These are phyloP conservation scores for Saimiri boliviensis DNA, from an alignment of 2,113 vertebrate genomes.

Conservation along the genomic window DNA sequence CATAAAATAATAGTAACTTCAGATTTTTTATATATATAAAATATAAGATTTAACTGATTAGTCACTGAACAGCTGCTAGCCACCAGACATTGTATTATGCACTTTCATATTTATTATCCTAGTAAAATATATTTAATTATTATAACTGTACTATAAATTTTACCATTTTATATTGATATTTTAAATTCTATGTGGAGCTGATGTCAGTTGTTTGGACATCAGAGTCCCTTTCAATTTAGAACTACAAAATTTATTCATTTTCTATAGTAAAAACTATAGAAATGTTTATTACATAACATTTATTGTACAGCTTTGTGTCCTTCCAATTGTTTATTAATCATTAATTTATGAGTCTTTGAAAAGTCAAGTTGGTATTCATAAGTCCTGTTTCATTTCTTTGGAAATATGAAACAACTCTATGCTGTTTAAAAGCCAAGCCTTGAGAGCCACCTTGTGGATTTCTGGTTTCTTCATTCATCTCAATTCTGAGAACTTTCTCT, in stretches of 20 bases:
- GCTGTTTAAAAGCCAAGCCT: conserved; percentile 65
- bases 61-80: neutral
- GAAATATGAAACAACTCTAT: neutral
- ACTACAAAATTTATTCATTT: neutral
- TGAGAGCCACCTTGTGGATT: conserved; percentile 82
- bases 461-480: conserved; percentile 49
- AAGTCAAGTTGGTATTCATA: conserved; percentile 29
- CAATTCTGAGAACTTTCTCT: neutral
- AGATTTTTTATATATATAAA: neutral
- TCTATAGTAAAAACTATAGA: too few species aligned
- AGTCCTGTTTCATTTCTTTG: conserved; percentile 37
- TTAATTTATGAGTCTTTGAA: conserved; percentile 38
- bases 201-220: neutral
- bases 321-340: neutral
- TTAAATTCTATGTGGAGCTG: conserved; percentile 15
- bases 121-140: neutral
- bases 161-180: conserved; percentile 20
- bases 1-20: neutral
- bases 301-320: conserved; percentile 3
- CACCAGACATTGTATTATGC: neutral
- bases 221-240: conserved; percentile 39
- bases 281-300: neutral
- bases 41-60: neutral
- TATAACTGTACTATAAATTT: neutral
- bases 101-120: neutral